Evolutionary conservation across 1,140 invertebrate genomes (phyloP).

Genomic region (Sycophila sp.): DNA sequence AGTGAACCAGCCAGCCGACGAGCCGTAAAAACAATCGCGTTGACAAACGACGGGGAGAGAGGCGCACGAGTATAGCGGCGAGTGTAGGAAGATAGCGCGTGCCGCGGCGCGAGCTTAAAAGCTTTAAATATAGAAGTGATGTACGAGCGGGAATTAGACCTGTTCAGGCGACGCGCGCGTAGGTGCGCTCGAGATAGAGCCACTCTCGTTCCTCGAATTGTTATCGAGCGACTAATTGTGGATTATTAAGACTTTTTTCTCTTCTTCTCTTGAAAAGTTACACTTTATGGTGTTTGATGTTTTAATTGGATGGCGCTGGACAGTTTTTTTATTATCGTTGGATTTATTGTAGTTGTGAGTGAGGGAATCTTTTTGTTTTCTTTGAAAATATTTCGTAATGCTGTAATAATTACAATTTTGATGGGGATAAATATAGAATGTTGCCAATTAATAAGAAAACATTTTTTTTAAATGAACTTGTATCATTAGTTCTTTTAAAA

Average conservation of each 20-base stretch:
- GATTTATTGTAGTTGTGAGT: constrained; percentile 14
- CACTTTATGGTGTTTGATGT: too few relatives aligned
- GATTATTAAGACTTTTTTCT: neutral
- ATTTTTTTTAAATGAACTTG: too few relatives aligned
- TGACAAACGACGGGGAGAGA: constrained; percentile 40
- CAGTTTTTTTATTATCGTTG: neutral
- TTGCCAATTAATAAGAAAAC: too few relatives aligned
- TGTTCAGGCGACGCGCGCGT: neutral
- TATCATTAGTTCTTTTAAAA: too few relatives aligned
- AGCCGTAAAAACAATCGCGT: constrained; percentile 40
- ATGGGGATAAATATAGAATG: too few relatives aligned
- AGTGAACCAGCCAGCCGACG: too few relatives aligned
- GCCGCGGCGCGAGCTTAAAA: constrained; percentile 38
- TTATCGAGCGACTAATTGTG: constrained; percentile 32
- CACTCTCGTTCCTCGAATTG: constrained; percentile 10
- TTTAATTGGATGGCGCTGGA: neutral
- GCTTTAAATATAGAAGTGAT: constrained; percentile 45
- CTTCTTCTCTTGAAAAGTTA: too few relatives aligned
- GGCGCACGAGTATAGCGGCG: constrained; percentile 17
- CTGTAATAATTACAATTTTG: too few relatives aligned
- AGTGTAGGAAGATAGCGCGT: neutral
- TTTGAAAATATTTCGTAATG: too few relatives aligned
- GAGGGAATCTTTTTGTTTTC: too few relatives aligned
- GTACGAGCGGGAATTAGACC: constrained; percentile 29
- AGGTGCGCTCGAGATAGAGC: neutral